phyloP scores from a whole-genome alignment of 2,113 vertebrate species.

The Gadus chalcogrammus region DNA sequence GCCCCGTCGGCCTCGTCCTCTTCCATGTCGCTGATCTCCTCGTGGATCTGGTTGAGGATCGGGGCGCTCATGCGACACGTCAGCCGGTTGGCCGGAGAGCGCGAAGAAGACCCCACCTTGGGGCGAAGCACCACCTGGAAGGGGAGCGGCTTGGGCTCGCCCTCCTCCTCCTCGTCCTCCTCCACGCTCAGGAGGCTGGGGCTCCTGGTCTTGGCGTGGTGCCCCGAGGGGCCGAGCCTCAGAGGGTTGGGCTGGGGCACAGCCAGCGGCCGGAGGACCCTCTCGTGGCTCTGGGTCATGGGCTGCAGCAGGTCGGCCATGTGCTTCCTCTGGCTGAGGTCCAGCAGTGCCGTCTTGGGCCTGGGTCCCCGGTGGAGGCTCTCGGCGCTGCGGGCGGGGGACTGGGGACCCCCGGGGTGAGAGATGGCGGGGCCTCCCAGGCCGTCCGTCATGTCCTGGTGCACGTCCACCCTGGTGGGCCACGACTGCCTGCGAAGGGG shows the following conservation, averaged over 20 bases:
- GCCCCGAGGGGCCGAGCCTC: slow-evolving; percentile 45
- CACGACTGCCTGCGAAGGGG: slow-evolving; percentile 85
- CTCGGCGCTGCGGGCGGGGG: slow-evolving; percentile 88
- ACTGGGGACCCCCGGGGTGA: slow-evolving; percentile 83
- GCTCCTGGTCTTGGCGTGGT: slow-evolving; percentile 63
- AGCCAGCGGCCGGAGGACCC: slow-evolving; percentile 39
- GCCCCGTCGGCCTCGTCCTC: slow-evolving; percentile 86
- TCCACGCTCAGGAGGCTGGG: slow-evolving; percentile 94
- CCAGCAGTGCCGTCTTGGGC: slow-evolving; percentile 80
- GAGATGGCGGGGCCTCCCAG: slow-evolving; percentile 87
- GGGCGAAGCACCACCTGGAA: slow-evolving; percentile 88
- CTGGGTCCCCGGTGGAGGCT: slow-evolving; percentile 89
- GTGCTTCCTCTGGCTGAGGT: slow-evolving; percentile 67
- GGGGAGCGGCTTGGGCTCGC: slow-evolving; percentile 70
- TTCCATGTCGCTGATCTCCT: slow-evolving; percentile 86
- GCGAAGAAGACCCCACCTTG: slow-evolving; percentile 68
- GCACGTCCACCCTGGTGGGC: slow-evolving; percentile 94
- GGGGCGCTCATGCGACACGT: slow-evolving; percentile 92
- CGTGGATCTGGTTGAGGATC: slow-evolving; percentile 95
- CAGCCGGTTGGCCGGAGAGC: slow-evolving; percentile 85
- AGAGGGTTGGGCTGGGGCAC: slow-evolving; percentile 62
- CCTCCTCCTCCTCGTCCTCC: slow-evolving; percentile 91
- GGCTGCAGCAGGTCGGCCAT: neutral
- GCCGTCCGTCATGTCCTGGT: slow-evolving; percentile 93
- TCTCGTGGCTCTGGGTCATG: slow-evolving; percentile 56